Evolutionary conservation across 2,797 vertebrate genomes (phyloP), one percentile per base, ranked within the genome.

Genomic region (Sebastes taczanowskii): DNA sequence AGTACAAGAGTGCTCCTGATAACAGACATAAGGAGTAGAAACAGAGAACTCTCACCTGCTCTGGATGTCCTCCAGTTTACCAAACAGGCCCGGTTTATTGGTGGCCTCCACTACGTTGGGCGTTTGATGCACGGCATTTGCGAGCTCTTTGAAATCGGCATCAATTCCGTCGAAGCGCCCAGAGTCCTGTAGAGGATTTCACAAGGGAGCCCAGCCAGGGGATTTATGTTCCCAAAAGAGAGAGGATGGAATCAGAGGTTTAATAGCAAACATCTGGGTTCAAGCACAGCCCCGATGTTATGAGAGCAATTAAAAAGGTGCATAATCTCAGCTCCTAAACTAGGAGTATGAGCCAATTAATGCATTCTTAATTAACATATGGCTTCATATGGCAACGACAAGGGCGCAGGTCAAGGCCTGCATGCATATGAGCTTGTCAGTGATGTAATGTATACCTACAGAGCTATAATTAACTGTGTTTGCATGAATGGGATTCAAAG

Each of bases 41-140:
- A 65, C 4, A 71, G 27, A 60, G 42, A 60, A 13, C 23, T 56
- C 68, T 92, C 77, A 94, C 90, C 91, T 93, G 85, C 77, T 93
- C 93, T 99, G 97, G 91, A 99, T 96, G 85, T 97, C 96, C 92
- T 99, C 98, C 89, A 99, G 94, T 42, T 95, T 95, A 46, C 94
- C 93, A 78, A 96, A 96, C 67, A 99, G 96, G 9, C 96, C 96
- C 4, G 95, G 76, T 89, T 97, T 97, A 85, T 96, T 98, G 80
- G 97, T 99, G 80, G 97, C 96, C 91, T 98, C 96, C 70, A 99
- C 87, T 0, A 99, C 97, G 6, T 98, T 99, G 25, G 97, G 97
- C 0, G 96, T 99, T 95, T 95, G 95, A 82, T 95, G 95, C 78
- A 93, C 87, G 27, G 95, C 91, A 13, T 87, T 87, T 3, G 96